These are phyloP conservation scores for Plectrocnemia conspersa DNA, from an alignment of 1,140 invertebrate species.

Conservation along the genomic window DNA sequence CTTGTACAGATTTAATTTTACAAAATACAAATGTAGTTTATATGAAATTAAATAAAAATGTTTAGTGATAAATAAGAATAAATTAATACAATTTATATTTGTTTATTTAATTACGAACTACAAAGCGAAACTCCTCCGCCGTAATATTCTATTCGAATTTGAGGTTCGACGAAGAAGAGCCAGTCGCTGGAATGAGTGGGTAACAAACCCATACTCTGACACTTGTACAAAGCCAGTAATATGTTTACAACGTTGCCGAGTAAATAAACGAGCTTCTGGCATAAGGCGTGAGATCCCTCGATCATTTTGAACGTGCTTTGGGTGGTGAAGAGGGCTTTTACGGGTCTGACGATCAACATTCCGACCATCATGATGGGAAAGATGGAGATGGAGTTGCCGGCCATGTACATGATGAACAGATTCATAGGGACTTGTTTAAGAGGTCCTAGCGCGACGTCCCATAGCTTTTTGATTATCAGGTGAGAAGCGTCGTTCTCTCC, in stretches of 20 bases:
- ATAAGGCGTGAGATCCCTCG: slow-evolving; percentile 84
- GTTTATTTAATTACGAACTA: no score
- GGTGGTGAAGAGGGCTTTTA: slow-evolving; percentile 90
- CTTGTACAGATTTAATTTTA: no score
- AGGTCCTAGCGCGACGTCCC: slow-evolving; percentile 94
- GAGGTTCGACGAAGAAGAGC: slow-evolving; percentile 95
- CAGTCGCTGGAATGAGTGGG: slow-evolving; percentile 98
- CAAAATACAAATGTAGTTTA: no score
- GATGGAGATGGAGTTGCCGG: slow-evolving; percentile 97
- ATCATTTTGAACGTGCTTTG: slow-evolving; percentile 93
- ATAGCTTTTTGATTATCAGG: slow-evolving; percentile 90
- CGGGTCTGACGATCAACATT: slow-evolving; percentile 93
- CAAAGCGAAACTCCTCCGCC: slow-evolving; percentile 76
- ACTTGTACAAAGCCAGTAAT: slow-evolving; percentile 93
- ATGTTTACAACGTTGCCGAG: slow-evolving; percentile 94
- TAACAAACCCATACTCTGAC: slow-evolving; percentile 96
- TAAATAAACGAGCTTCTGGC: slow-evolving; percentile 93
- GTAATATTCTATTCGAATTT: slow-evolving; percentile 80
- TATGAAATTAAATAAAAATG: no score
- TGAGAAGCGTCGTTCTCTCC: slow-evolving; percentile 76
- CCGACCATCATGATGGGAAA: slow-evolving; percentile 99
- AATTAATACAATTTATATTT: no score
- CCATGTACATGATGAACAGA: slow-evolving; percentile 99
- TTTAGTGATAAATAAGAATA: no score
- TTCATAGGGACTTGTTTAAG: slow-evolving; percentile 98